phyloP scores from a whole-genome alignment of 1,140 invertebrate species.

The Oreohelix idahoensis region DNA sequence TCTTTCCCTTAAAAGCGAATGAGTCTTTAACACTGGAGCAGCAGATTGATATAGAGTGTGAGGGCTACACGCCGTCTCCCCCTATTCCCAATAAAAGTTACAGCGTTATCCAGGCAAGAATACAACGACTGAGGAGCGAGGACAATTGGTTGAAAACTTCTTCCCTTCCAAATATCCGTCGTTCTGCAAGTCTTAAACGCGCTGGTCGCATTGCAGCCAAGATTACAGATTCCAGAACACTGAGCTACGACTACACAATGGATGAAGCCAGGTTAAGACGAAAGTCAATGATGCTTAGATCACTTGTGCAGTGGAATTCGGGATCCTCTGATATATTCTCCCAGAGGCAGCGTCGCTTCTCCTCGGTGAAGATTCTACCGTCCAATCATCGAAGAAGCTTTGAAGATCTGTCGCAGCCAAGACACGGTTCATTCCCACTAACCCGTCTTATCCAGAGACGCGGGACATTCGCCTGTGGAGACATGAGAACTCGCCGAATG shows the following conservation, averaged over 20 bases:
- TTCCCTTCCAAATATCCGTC: constrained; percentile 61
- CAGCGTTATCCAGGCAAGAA: constrained; percentile 44
- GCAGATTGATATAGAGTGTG: constrained; percentile 40
- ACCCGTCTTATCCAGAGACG: constrained; percentile 33
- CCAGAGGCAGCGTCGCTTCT: constrained; percentile 27
- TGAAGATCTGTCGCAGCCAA: background rate
- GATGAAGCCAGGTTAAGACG: constrained; percentile 34
- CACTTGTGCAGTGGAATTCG: constrained; percentile 28
- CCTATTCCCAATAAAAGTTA: constrained; percentile 29
- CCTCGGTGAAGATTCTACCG: constrained; percentile 26
- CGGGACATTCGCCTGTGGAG: constrained; percentile 35
- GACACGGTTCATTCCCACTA: constrained; percentile 17
- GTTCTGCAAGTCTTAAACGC: constrained; percentile 16
- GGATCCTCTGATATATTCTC: constrained; percentile 22
- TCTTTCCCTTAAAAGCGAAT: constrained; percentile 30
- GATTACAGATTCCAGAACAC: background rate
- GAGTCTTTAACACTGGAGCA: constrained; percentile 42
- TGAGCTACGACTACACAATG: constrained; percentile 41
- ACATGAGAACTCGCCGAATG: constrained; percentile 37
- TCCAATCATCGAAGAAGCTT: background rate
- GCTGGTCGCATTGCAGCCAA: background rate
- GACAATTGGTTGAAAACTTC: constrained; percentile 62
- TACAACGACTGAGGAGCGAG: constrained; percentile 38
- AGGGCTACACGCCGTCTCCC: constrained; percentile 36
- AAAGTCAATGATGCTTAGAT: constrained; percentile 39